Evolutionary conservation across 2,888 invertebrate species (phyloP).

Genomic region (Lordiphosa andalusiaca): DNA sequence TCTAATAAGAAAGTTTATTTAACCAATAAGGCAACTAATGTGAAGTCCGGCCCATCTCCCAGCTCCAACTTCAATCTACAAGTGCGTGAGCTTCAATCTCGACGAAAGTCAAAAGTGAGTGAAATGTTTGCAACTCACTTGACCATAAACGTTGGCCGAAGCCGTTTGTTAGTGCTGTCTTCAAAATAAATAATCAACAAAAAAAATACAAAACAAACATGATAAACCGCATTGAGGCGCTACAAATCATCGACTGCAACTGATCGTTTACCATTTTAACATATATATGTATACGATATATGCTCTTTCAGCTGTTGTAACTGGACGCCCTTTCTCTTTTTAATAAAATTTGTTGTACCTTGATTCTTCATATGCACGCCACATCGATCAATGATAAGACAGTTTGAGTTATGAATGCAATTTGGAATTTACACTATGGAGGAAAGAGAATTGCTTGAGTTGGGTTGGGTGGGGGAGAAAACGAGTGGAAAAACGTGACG

Average conservation of each 20-base stretch:
- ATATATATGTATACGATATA: slow-evolving; percentile 21
- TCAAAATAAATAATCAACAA: background rate
- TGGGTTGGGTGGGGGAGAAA: too few species aligned
- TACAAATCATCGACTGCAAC: slow-evolving; percentile 61
- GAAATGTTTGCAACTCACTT: slow-evolving; percentile 67
- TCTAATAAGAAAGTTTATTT: slow-evolving; percentile 65
- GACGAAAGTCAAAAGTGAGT: slow-evolving; percentile 37
- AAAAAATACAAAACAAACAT: slow-evolving; percentile 18
- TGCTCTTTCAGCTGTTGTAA: slow-evolving; percentile 7
- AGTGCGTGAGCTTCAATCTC: slow-evolving; percentile 15
- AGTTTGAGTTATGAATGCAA: slow-evolving; percentile 70
- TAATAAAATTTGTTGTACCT: slow-evolving; percentile 5
- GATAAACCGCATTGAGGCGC: slow-evolving; percentile 56
- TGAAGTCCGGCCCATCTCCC: background rate
- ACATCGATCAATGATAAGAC: slow-evolving; percentile 71
- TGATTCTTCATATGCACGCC: slow-evolving; percentile 50
- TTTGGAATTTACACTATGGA: slow-evolving; percentile 29
- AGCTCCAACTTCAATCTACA: too few species aligned
- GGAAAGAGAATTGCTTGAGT: too few species aligned
- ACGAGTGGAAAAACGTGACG: too few species aligned
- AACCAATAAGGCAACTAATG: slow-evolving; percentile 50
- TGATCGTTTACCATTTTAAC: slow-evolving; percentile 49
- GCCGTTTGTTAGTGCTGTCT: slow-evolving; percentile 17
- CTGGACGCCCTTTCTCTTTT: slow-evolving; percentile 66
- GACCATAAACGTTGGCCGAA: slow-evolving; percentile 53